These are phyloP conservation scores for Smittia aterrima DNA, from an alignment of 2,888 invertebrate genomes.

Conservation along the genomic window DNA sequence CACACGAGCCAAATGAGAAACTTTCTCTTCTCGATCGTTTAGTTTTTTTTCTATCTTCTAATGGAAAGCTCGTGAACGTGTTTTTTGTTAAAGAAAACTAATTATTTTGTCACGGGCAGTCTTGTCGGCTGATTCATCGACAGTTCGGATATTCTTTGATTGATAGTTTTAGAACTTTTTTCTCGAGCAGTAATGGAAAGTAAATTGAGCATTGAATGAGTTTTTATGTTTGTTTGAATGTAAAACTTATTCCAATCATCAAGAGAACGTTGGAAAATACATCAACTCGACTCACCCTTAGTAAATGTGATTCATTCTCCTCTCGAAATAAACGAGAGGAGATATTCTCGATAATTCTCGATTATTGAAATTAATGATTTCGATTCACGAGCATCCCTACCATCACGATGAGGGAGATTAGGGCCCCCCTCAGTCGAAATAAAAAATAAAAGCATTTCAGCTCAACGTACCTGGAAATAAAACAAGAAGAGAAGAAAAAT, in stretches of 20 bases:
- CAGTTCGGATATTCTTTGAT: conserved; percentile 1
- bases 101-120: conserved; percentile 41
- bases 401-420: background rate
- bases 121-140: conserved; percentile 1
- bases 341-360: background rate
- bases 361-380: conserved; percentile 41
- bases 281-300: no score
- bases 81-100: conserved; percentile 24
- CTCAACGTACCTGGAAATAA: conserved; percentile 29
- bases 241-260: background rate
- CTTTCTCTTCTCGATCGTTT: no score
- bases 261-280: no score
- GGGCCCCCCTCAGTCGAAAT: background rate
- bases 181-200: background rate
- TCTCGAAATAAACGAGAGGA: background rate
- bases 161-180: background rate
- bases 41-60: background rate
- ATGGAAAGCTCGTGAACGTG: background rate
- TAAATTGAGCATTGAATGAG: background rate
- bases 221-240: background rate
- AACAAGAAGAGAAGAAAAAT: conserved; percentile 18
- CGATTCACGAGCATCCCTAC: conserved; percentile 16
- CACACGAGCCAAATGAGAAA: background rate
- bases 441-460: background rate
- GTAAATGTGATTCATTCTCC: no score